Percentiles rank a stretch among this genome's conserved stretches.
phyloP scores from a whole-genome alignment of 1,140 invertebrate genomes.

The Euschistus heros region DNA sequence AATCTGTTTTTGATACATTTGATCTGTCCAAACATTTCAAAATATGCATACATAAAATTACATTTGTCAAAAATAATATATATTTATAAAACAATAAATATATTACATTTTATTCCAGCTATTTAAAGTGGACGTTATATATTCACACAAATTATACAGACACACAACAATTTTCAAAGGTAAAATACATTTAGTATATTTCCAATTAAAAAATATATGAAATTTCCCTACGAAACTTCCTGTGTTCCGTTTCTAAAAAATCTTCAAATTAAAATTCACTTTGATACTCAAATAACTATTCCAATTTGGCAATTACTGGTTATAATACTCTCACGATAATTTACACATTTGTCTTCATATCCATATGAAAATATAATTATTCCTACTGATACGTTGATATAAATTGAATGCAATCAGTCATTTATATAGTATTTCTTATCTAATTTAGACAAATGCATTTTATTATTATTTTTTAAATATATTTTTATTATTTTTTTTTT shows the following conservation, averaged over 20 bases:
- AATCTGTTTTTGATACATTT: not conserved
- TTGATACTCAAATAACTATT: conserved; percentile 11
- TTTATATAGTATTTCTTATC: conserved; percentile 5
- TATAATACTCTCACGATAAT: conserved; percentile 18
- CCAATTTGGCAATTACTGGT: conserved; percentile 19
- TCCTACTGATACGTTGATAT: conserved; percentile 22
- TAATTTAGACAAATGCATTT: conserved; percentile 19
- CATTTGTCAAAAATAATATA: conserved; percentile 13
- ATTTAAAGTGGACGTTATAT: conserved; percentile 9
- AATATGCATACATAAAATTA: conserved; percentile 2
- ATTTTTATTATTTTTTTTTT: not conserved
- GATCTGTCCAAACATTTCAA: not conserved
- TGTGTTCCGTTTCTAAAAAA: not conserved
- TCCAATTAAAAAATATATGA: conserved; percentile 12
- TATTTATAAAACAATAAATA: conserved; percentile 12
- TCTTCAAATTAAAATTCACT: not conserved
- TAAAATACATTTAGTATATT: conserved; percentile 13
- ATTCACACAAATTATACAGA: conserved; percentile 9
- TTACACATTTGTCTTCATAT: conserved; percentile 17
- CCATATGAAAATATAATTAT: conserved; percentile 22
- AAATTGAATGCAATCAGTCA: conserved; percentile 23
- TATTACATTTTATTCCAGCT: conserved; percentile 1
- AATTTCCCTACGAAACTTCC: conserved; percentile 1
- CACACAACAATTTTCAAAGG: conserved; percentile 2
- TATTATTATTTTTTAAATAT: not conserved